Base-by-base conservation (phyloP, 2,113 vertebrate species). In the Tetraodon nigroviridis region DNA sequence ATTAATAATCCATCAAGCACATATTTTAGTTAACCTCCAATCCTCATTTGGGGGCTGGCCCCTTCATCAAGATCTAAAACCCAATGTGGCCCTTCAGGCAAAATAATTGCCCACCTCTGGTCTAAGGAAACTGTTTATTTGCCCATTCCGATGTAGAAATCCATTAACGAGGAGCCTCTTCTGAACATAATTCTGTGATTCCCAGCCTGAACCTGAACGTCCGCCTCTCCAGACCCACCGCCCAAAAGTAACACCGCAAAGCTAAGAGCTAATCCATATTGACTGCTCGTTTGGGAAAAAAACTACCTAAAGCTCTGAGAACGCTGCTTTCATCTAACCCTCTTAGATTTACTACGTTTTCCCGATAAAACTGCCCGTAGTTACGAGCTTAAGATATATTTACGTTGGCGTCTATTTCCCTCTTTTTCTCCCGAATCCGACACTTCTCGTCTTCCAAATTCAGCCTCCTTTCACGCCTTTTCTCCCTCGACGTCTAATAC, bases 381-480 rank as follows among this genome's bases (percentile, higher is more conserved):
- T 55, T 2, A 37, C 54, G 37, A 60, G 74, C 69, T 77, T 73
- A 75, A 69, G 55, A 67, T 59, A 71, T 60, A 60, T 76, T 69
- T 53, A 65, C 69, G 49, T 67, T 65, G 44, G 62, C 57, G 32
- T 12, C 32, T 3, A n/a, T 21, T 8, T 4, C n/a, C 29, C 70
- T 79, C 61, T 80, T 77, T 84, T 74, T 64, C 54, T 56, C 68
- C 73, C 69, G 13, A 8, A 37, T 32, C 57, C 49, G 56, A 29
- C 6, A 8, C 51, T 75, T 78, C 64, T 46, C 13, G 13, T 51
- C 48, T 53, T 56, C 60, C 68, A 54, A 6, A 7, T 37, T 51
- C 62, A 17, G 63, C 65, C 67, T 75, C 69, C 81, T 80, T 82
- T 83, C 71, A 74, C 63, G 55, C 72, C 70, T 72, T 79, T 79